Base-by-base conservation (phyloP, 2,797 vertebrate genomes). In the Aratinga solstitialis region DNA sequence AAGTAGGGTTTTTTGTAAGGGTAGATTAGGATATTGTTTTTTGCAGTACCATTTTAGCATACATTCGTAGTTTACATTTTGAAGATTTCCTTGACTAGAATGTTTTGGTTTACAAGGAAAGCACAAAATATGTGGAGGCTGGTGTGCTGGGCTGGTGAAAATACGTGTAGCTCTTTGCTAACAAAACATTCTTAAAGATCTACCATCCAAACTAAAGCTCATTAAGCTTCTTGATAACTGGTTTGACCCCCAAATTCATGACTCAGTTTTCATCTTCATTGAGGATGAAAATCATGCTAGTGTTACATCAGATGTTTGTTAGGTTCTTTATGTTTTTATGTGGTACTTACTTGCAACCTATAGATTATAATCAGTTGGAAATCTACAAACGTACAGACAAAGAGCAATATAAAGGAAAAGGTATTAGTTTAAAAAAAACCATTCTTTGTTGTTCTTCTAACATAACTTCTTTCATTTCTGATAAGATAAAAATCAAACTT, bases 381-480 rank as follows among this genome's bases (percentile, higher is more conserved):
- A 91, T 72, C 32, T 54, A 43, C 10, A 77, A 19, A 27, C 66
- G 5, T 45, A 82, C 23, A 61, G 23, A 9, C 36, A 90, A 32
- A 74, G 65, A 89, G 76, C 18, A 74, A 23, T 20, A 63, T 13
- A 9, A 81, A 84, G 5, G 11, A 76, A 86, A 92, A 89, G 4
- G 8, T 19, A 45, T 36, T 54, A n/a, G 7, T 66, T 89, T 23
- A 48, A 79, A 84, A 36, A 26, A 0, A 1, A 2, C 0, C 3
- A 30, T 5, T 22, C 2, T 88, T 78, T 54, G 8, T 26, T 61
- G 7, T 10, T 62, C 21, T 79, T 76, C 58, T 72, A 56, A 81
- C 5, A 48, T 24, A 50, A 38, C 7, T 50, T 73, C 43, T 77
- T 66, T 76, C 11, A 79, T 62, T 92, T 71, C 34, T 40, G 11